Conservation (phyloP, 2,888 invertebrate species). For the Apantesis nais region DNA sequence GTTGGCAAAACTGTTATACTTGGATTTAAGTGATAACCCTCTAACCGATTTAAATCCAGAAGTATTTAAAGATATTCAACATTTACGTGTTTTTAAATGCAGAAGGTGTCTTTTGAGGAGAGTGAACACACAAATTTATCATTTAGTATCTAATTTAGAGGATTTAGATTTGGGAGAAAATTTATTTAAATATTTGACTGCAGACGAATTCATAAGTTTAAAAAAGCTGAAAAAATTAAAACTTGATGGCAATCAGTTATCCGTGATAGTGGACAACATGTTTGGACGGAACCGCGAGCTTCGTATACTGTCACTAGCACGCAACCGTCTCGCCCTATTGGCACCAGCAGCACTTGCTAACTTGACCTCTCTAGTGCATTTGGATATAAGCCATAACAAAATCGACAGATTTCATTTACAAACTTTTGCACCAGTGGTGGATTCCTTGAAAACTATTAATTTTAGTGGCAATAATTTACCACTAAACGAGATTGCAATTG, state of each 20-base stretch:
- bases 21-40: slow-evolving; percentile 92
- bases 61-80: slow-evolving; percentile 91
- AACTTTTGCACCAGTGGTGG: slow-evolving; percentile 86
- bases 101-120: slow-evolving; percentile 89
- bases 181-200: slow-evolving; percentile 90
- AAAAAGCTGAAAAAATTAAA: slow-evolving; percentile 87
- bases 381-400: slow-evolving; percentile 92
- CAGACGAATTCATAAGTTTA: slow-evolving; percentile 90
- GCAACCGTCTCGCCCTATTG: slow-evolving; percentile 90
- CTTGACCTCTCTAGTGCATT: slow-evolving; percentile 87
- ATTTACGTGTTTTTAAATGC: slow-evolving; percentile 89
- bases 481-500: slow-evolving; percentile 83
- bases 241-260: slow-evolving; percentile 91
- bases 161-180: slow-evolving; percentile 92
- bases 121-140: slow-evolving; percentile 92
- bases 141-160: slow-evolving; percentile 89
- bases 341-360: slow-evolving; percentile 91
- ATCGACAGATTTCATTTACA: slow-evolving; percentile 88
- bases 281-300: slow-evolving; percentile 87
- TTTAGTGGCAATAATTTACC: slow-evolving; percentile 89
- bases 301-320: slow-evolving; percentile 86
- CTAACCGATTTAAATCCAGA: slow-evolving; percentile 91
- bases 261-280: slow-evolving; percentile 90
- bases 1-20: slow-evolving; percentile 88
- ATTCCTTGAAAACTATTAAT: slow-evolving; percentile 87